Conservation (phyloP, 1,140 invertebrate genomes). For the Apis dorsata region DNA sequence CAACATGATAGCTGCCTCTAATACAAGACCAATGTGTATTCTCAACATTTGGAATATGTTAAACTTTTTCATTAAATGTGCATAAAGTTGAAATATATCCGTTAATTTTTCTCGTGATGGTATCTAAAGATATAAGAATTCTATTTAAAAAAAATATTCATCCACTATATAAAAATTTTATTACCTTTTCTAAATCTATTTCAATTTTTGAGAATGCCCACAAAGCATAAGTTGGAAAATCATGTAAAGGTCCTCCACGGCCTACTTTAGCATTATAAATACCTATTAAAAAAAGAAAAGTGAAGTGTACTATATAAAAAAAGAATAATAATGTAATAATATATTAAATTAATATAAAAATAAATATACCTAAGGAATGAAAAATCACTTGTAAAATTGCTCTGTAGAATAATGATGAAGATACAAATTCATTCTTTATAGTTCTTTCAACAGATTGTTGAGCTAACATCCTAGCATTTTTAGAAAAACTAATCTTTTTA, state of each 20-base stretch:
- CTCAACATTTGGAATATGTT: constrained; percentile 91
- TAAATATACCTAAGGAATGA: constrained; percentile 67
- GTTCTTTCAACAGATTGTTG: constrained; percentile 88
- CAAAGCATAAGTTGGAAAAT: constrained; percentile 83
- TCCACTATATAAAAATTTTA: constrained; percentile 43
- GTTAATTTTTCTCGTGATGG: constrained; percentile 79
- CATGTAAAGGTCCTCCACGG: constrained; percentile 78
- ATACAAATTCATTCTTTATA: constrained; percentile 81
- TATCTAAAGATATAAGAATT: constrained; percentile 71
- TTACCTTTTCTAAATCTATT: constrained; percentile 67
- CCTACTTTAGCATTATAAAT: constrained; percentile 79
- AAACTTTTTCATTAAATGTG: constrained; percentile 83
- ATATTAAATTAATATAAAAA: constrained; percentile 52
- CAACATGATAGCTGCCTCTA: constrained; percentile 91
- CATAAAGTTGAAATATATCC: constrained; percentile 77
- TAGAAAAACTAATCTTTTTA: constrained; percentile 82
- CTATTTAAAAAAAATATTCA: not conserved
- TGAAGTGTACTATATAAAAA: not conserved
- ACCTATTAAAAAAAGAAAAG: constrained; percentile 67
- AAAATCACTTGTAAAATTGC: constrained; percentile 86
- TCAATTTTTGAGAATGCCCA: constrained; percentile 82
- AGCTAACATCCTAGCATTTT: constrained; percentile 91
- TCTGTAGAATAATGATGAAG: constrained; percentile 85
- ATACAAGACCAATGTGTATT: constrained; percentile 88
- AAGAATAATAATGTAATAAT: too few relatives aligned